Percentiles rank a stretch among this genome's conserved stretches.
These are phyloP conservation scores for Smutsia temminckii DNA, from an alignment of 2,797 vertebrate species.

Conservation along the genomic window DNA sequence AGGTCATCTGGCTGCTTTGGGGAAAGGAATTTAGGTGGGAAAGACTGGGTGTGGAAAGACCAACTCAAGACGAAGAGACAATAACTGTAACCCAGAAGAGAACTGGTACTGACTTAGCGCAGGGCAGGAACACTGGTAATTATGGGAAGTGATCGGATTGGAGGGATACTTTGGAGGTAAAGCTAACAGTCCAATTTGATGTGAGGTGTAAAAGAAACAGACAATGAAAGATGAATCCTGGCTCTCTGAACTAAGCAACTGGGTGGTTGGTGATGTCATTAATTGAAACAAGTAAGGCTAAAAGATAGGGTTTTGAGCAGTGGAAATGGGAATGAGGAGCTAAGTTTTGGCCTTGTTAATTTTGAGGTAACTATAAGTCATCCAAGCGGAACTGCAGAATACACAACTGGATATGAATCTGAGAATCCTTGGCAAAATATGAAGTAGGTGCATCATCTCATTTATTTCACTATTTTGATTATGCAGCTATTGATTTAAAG, in stretches of 20 bases:
- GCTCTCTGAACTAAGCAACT: too few species aligned
- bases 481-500: neutral
- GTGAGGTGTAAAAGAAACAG: neutral
- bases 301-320: neutral
- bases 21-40: neutral
- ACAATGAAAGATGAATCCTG: neutral
- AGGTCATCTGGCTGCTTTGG: neutral
- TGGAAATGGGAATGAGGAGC: neutral
- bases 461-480: neutral
- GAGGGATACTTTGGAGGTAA: neutral
- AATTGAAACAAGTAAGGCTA: neutral
- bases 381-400: neutral
- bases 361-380: neutral
- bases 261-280: too few species aligned
- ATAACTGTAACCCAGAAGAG: neutral
- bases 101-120: neutral
- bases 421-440: neutral
- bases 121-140: neutral
- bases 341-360: neutral
- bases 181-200: neutral
- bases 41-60: neutral
- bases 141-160: neutral
- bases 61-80: neutral
- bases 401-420: accelerated
- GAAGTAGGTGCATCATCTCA: neutral